Conservation (phyloP, 2,113 vertebrate genomes). For the Sclerurus mexicanus region DNA sequence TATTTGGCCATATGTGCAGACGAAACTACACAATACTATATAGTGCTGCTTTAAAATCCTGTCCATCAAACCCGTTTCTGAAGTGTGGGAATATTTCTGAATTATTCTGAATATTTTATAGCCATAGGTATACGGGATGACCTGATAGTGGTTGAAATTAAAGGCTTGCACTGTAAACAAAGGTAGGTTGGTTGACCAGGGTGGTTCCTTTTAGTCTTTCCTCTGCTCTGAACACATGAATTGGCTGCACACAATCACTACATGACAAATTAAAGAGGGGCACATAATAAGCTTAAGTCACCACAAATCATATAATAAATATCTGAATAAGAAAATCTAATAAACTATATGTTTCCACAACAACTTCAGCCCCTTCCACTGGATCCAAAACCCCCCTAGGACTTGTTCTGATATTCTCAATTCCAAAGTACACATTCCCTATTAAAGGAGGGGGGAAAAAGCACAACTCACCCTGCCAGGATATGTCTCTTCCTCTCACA, state of each 20-base stretch:
- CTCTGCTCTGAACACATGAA: neutral
- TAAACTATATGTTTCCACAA: neutral
- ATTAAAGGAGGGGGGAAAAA: neutral
- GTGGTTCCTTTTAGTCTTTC: neutral
- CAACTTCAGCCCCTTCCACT: slow-evolving; percentile 3
- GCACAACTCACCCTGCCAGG: neutral
- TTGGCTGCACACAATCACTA: neutral
- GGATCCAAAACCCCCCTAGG: neutral
- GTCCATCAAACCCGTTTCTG: neutral
- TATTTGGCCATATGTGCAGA: neutral
- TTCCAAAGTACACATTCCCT: neutral
- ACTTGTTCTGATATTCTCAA: slow-evolving; percentile 10
- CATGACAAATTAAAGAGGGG: slow-evolving; percentile 12
- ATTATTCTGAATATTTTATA: neutral
- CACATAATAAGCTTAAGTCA: neutral
- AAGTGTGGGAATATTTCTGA: neutral
- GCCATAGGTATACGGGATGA: neutral
- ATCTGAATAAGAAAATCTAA: slow-evolving; percentile 14
- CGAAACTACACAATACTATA: rapidly evolving
- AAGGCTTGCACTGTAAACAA: neutral
- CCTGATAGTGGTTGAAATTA: neutral
- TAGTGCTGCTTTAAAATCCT: neutral
- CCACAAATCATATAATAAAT: slow-evolving; percentile 24
- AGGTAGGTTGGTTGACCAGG: neutral
- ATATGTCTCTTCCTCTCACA: neutral